These are phyloP conservation scores for Myiopsitta monachus DNA, from an alignment of 2,113 vertebrate species.

Conservation along the genomic window DNA sequence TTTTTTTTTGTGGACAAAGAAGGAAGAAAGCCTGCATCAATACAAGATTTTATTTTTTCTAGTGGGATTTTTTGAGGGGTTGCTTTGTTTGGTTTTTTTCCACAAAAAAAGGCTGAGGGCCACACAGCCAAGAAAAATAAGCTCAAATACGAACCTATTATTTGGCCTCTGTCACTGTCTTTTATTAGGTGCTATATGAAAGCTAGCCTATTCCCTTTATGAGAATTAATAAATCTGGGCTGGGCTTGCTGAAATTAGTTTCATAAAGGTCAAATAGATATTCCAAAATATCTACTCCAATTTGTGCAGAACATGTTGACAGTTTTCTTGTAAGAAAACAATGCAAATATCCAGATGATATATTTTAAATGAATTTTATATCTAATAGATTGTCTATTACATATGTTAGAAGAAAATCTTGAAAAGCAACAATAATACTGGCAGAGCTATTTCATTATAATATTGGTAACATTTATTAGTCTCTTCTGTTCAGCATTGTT, in stretches of 20 bases:
- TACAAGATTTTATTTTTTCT: not conserved
- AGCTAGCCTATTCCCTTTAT: not conserved
- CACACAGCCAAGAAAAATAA: not conserved
- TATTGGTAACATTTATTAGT: not conserved
- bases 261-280: slow-evolving; percentile 10
- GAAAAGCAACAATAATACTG: not conserved
- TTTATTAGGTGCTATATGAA: not conserved
- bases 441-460: not conserved
- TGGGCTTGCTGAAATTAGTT: not conserved
- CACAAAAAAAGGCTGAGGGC: not conserved
- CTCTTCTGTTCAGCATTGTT: not conserved
- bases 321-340: not conserved
- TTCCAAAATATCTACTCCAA: not conserved
- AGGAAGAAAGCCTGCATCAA: not conserved
- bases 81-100: not conserved
- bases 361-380: not conserved
- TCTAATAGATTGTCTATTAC: not conserved
- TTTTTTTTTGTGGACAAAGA: not conserved
- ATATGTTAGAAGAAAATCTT: not conserved
- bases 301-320: not conserved
- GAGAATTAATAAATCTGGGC: slow-evolving; percentile 10
- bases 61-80: not conserved
- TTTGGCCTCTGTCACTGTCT: not conserved
- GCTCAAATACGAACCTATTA: not conserved
- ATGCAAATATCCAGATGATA: not conserved